Base-by-base conservation (phyloP, 2,888 invertebrate genomes). In the Vanessa cardui region DNA sequence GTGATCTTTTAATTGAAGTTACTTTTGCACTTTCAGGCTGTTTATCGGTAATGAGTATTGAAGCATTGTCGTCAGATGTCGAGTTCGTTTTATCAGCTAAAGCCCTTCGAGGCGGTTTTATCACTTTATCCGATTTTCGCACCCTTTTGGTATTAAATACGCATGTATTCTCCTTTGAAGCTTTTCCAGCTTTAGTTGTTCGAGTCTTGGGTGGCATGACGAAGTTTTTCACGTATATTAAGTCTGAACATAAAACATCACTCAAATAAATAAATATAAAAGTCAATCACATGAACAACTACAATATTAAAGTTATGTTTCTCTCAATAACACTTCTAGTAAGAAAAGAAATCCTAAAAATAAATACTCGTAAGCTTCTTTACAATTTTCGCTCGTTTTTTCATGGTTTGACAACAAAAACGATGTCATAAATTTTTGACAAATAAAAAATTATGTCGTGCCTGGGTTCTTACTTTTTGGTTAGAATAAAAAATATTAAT, bases 11-110 rank as follows among this genome's bases (percentile, higher is more conserved):
- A 47, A 61, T 60, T 16, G 54, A 62, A 15, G 59, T 58, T 44
- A 65, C 65, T 71, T 80, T 81, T 66, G 72, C 74, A 12, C 80
- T 81, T 66, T 72, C 74, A 12, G 66, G 54, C 16, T 61, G 54
- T 69, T 77, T 76, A 52, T 73, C 78, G 2, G 70, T 66, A 33
- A 73, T 66, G 69, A 83, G 80, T 5, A 76, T 65, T 0, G 85
- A 83, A 12, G 77, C 77, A 76, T 87, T 86, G 62, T 90, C 89
- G 74, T 90, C 91, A 1, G 90, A 90, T 15, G 88, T 85, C 0
- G 91, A 90, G 72, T 90, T 91, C 0, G 90, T 91, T 82, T 89
- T 90, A 71, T 91, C 90, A 1, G 85, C 83, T 72, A 91, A 79
- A 62, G 84, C 85, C 76, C 85, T 88, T 67, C 89, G 78, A 16